Evolutionary conservation across 1,140 invertebrate genomes (phyloP).

Genomic region (Chelonus insularis): DNA sequence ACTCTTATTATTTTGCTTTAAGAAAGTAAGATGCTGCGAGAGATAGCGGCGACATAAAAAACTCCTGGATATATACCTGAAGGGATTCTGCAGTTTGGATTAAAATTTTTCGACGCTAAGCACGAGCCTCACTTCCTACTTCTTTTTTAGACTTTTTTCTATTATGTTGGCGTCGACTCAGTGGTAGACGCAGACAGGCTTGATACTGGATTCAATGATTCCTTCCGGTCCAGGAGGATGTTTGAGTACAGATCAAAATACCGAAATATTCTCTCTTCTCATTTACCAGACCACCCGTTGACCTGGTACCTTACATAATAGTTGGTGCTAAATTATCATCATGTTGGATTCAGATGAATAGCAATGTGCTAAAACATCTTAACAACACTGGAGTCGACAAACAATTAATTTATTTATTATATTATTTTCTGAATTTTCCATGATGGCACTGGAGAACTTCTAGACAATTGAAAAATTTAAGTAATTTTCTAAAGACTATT

Average conservation of each 20-base stretch:
- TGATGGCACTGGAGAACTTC: too few species aligned
- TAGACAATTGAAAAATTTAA: too few species aligned
- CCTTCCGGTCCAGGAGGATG: background rate
- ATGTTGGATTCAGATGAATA: too few species aligned
- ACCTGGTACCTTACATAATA: conserved; percentile 4
- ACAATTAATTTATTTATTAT: too few species aligned
- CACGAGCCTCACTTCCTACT: conserved; percentile 19
- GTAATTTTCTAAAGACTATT: too few species aligned
- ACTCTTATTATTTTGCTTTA: background rate
- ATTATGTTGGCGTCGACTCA: conserved; percentile 11
- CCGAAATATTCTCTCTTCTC: background rate
- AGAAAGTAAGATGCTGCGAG: conserved; percentile 11
- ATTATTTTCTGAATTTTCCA: too few species aligned
- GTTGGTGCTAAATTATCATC: too few species aligned
- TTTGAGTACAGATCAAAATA: background rate
- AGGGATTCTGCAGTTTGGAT: conserved; percentile 29
- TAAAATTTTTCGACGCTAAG: conserved; percentile 32
- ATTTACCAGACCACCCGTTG: conserved; percentile 2
- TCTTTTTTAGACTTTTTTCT: background rate
- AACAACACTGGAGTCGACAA: too few species aligned
- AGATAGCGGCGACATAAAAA: conserved; percentile 31
- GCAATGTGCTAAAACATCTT: too few species aligned
- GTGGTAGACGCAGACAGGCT: background rate
- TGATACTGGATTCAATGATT: background rate
- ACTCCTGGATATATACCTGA: conserved; percentile 30